Conservation (phyloP, 2,797 vertebrate species). For the Hypotaenidia philippensis region DNA sequence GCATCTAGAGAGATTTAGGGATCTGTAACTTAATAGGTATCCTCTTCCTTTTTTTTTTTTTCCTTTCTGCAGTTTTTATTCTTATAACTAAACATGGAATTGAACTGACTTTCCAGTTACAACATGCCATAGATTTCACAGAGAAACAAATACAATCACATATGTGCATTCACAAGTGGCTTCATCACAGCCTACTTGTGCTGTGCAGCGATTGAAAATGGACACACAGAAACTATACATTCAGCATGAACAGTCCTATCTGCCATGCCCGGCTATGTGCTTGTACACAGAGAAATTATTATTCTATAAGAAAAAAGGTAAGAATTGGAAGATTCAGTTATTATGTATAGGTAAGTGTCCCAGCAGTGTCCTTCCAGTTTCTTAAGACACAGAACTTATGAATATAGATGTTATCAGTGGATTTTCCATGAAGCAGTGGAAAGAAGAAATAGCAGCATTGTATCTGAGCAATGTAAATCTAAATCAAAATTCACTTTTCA, state of each 20-base stretch:
- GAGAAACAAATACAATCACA: not conserved
- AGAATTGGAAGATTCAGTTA: not conserved
- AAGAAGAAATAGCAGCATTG: not conserved
- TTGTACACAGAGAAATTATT: not conserved
- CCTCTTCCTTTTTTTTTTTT: not conserved
- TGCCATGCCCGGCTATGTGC: not conserved
- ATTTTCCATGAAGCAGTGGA: not conserved
- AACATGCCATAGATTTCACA: not conserved
- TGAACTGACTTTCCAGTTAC: not conserved
- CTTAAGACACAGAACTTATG: not conserved
- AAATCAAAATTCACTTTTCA: not conserved
- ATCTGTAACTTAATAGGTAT: not conserved
- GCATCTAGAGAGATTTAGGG: not conserved
- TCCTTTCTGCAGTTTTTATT: not conserved
- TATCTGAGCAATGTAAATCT: not conserved
- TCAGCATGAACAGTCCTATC: not conserved
- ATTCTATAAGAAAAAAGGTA: not conserved
- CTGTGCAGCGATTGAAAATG: not conserved
- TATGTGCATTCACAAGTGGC: not conserved
- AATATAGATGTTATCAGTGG: not conserved
- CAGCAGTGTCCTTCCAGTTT: not conserved
- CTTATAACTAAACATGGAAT: not conserved
- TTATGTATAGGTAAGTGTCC: not conserved
- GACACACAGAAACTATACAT: not conserved
- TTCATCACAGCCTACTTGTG: not conserved